A percentile compares a stretch with the other conserved stretches of the same genome.
Evolutionary conservation across 2,888 invertebrate species (phyloP).

Genomic region (Odontomyia ornata): DNA sequence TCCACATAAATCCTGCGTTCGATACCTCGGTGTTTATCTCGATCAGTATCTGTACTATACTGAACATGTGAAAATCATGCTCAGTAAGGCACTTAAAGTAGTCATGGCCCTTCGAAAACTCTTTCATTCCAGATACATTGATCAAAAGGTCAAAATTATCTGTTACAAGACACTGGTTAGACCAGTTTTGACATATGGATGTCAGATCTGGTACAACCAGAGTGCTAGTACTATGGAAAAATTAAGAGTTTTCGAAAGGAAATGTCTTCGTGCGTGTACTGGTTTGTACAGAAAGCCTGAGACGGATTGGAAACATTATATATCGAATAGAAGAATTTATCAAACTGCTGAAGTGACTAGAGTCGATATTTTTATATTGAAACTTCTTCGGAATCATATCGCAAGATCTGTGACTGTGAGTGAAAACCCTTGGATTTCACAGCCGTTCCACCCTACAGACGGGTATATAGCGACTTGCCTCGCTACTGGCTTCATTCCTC

Average conservation of each 20-base stretch:
- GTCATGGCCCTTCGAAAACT: not conserved
- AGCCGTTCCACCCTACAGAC: not conserved
- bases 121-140: not conserved
- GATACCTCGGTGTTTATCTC: slow-evolving; percentile 19
- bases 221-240: slow-evolving; percentile 27
- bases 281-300: slow-evolving; percentile 18
- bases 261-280: slow-evolving; percentile 3
- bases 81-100: not conserved
- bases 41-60: slow-evolving; percentile 17
- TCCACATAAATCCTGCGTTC: not conserved
- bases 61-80: not conserved
- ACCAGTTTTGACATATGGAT: slow-evolving; percentile 30
- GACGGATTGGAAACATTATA: not conserved
- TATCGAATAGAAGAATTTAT: not conserved
- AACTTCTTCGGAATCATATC: slow-evolving; percentile 9
- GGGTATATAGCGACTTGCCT: not conserved
- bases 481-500: slow-evolving; percentile 24
- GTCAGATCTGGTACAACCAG: slow-evolving; percentile 30
- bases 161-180: slow-evolving; percentile 10
- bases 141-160: not conserved
- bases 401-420: not conserved
- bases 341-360: not conserved
- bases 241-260: slow-evolving; percentile 20
- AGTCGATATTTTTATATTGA: not conserved
- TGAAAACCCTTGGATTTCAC: slow-evolving; percentile 8